Base-by-base conservation (phyloP, 2,797 vertebrate genomes). In the Peromyscus nudipes region DNA sequence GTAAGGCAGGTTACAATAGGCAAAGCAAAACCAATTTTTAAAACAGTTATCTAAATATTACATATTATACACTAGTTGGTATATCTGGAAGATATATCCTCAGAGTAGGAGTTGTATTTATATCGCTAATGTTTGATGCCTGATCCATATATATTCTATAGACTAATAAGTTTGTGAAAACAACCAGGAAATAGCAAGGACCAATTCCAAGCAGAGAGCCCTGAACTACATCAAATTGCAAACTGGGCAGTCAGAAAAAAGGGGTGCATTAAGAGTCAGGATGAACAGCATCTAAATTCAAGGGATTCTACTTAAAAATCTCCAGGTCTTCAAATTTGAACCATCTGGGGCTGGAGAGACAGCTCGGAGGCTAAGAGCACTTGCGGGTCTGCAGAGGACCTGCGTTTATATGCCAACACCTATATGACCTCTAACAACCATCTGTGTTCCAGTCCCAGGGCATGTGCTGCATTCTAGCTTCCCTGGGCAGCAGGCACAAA, bases 251-350 rank as follows among this genome's bases (percentile, higher is more conserved):
- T 64, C 89, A 92, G 71, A 62, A 21, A 27, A 89, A 94, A 73
- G 19, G 6, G 29, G 23, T 21, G 2, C 55, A 84, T 73, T 71
- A 67, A 91, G 81, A 89, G 23, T 13, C 86, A 37, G 49, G 14
- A 46, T 60, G 9, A 87, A 80, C 16, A 82, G 83, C 37, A 27
- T 92, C 89, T 67, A 95, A 93, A 88, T 77, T 76, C 27, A 91
- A 46, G 49, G 77, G 12, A n/a, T 71, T 27, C n/a, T 85, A 69
- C 11, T 49, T 96, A 80, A 96, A 55, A 80, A 81, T 92, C 16
- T 64, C 10, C 6, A 82, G 73, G 82, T 79, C 29, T 60, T 96
- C 81, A 67, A 95, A 73, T 25, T 67, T 69, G 34, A 86, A 52
- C 4, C 64, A 86, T 25, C n/a, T 69, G 34, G 64, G 29, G 19